Evolutionary conservation across 1,140 invertebrate species (phyloP).

Genomic region (Euwallacea similis): DNA sequence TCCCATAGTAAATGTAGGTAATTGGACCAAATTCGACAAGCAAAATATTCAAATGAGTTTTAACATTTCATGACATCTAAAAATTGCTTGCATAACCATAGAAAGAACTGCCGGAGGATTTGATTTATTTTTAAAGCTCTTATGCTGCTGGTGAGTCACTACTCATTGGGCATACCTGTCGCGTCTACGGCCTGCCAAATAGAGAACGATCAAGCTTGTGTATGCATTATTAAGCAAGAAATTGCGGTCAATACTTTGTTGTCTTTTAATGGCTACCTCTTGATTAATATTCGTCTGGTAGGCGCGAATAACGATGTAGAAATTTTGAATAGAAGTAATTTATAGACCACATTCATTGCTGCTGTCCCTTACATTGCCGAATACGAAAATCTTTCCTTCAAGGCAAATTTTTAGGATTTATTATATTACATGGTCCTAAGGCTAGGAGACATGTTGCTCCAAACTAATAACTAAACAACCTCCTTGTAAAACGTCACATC

Average conservation of each 20-base stretch:
- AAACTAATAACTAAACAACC: too few relatives aligned
- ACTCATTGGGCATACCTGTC: conserved; percentile 15
- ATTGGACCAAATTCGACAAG: too few relatives aligned
- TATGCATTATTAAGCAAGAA: conserved; percentile 7
- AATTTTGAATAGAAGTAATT: neutral
- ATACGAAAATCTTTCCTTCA: neutral
- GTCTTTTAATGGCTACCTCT: conserved; percentile 3
- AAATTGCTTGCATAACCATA: too few relatives aligned
- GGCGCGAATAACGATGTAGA: neutral
- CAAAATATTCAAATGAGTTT: too few relatives aligned
- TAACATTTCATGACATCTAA: too few relatives aligned
- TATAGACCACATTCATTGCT: neutral
- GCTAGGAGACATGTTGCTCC: too few relatives aligned
- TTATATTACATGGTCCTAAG: too few relatives aligned
- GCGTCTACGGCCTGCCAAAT: conserved; percentile 23
- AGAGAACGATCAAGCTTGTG: conserved; percentile 15
- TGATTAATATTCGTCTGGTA: conserved; percentile 1
- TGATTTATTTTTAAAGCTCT: conserved; percentile 15
- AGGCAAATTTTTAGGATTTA: neutral
- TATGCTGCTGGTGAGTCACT: conserved; percentile 9
- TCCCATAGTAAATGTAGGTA: too few relatives aligned
- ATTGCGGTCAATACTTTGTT: conserved; percentile 26
- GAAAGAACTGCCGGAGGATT: too few relatives aligned
- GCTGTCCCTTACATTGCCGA: neutral
- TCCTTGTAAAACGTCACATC: too few relatives aligned